These are phyloP conservation scores for Zaprionus gabonicus DNA, from an alignment of 1,140 invertebrate genomes.

Conservation along the genomic window DNA sequence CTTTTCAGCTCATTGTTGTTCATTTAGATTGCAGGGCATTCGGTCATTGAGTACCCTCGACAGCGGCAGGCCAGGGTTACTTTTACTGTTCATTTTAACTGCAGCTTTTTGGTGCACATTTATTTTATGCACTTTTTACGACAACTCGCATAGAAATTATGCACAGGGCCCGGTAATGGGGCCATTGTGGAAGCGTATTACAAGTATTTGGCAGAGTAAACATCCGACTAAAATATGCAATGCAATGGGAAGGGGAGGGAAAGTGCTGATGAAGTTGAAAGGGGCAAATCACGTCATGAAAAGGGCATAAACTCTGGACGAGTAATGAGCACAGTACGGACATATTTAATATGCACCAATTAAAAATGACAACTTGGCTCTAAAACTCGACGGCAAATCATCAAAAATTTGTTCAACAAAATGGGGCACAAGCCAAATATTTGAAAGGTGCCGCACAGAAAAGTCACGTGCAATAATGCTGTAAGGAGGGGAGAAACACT, in stretches of 20 bases:
- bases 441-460: conserved; percentile 49
- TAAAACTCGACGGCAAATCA: conserved; percentile 46
- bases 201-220: conserved; percentile 48
- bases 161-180: conserved; percentile 44
- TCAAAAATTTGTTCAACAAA: conserved; percentile 66
- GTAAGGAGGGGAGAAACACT: conserved; percentile 42
- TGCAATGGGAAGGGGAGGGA: conserved; percentile 5
- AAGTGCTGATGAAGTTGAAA: conserved; percentile 45
- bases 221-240: conserved; percentile 74
- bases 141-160: conserved; percentile 70
- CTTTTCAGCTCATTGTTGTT: neutral
- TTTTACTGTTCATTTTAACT: conserved; percentile 59
- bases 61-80: neutral
- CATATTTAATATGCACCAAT: conserved; percentile 78
- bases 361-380: conserved; percentile 67
- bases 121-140: conserved; percentile 74
- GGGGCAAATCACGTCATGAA: conserved; percentile 52
- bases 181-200: conserved; percentile 51
- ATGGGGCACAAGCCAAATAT: conserved; percentile 61
- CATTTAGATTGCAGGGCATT: conserved; percentile 15
- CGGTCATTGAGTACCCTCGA: conserved; percentile 5
- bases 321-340: conserved; percentile 49
- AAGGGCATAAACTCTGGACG: conserved; percentile 61
- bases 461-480: conserved; percentile 55
- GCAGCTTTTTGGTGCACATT: conserved; percentile 67